Evolutionary conservation across 2,113 vertebrate genomes (phyloP).

Genomic region (Andinoacara biseriatus): DNA sequence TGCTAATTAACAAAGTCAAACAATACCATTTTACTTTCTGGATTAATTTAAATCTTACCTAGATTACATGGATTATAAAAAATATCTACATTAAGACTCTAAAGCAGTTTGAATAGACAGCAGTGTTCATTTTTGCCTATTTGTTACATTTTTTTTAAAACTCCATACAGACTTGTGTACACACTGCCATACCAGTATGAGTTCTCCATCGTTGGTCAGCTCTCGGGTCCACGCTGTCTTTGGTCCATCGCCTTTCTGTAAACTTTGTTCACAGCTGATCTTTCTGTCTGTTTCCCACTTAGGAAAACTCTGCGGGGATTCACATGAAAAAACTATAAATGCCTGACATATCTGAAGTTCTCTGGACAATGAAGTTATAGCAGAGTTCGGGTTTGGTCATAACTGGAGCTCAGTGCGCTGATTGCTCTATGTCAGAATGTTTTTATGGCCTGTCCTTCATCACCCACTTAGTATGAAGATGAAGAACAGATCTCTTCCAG

Average conservation of each 20-base stretch:
- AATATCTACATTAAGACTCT: not conserved
- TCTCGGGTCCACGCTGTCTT: constrained; percentile 90
- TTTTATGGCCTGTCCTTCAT: constrained; percentile 29
- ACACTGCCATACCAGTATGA: constrained; percentile 82
- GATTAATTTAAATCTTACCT: not conserved
- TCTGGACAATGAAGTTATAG: not conserved
- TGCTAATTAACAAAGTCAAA: too few species aligned
- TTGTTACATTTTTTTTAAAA: not conserved
- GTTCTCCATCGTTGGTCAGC: constrained; percentile 88
- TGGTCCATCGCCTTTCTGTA: constrained; percentile 90
- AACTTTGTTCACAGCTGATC: constrained; percentile 89
- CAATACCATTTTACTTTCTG: not conserved
- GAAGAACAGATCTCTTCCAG: constrained; percentile 46
- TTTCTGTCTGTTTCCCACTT: constrained; percentile 90
- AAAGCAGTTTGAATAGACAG: not conserved
- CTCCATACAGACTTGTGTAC: not conserved
- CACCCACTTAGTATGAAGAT: constrained; percentile 30
- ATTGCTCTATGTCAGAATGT: not conserved
- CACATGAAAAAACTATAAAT: not conserved
- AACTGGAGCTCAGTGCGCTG: not conserved
- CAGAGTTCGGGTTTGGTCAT: not conserved
- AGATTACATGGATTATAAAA: not conserved
- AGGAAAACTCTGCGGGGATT: constrained; percentile 84
- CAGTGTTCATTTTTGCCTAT: not conserved
- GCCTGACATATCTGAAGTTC: not conserved